Evolutionary conservation across 2,888 invertebrate species (phyloP), one percentile per base, ranked within the genome.

Genomic region (Drosophila histrio): DNA sequence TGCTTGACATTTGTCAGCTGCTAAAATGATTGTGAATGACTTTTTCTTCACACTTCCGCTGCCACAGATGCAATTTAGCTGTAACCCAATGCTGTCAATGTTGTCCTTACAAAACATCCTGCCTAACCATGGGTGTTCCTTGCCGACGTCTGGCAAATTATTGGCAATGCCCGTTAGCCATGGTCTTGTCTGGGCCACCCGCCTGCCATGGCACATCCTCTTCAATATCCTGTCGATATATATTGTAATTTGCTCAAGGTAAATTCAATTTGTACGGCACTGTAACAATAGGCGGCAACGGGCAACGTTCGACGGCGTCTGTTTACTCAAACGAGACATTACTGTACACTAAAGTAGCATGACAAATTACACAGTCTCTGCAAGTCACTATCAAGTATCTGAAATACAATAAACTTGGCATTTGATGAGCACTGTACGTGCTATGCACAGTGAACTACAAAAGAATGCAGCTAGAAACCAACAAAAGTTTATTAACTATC

Each of bases 41-140:
- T 68, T 75, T 70, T 67, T 68, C 59, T 46, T 47, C 50, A 34
- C 73, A 74, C 70, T 77, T 77, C 77, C 77, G 78, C 34, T 67
- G 57, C 60, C 39, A 15, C 67, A 69, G 70, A 60, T 72, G 73
- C 79, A 79, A 76, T 79, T 76, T 73, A 73, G 74, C 68, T 67
- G 72, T 67, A 75, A 78, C 76, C 76, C 70, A 72, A 77, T 50
- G 78, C 70, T 63, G 76, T 59, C 67, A 36, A 56, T 58, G 50
- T 53, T 58, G 50, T 53, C 58, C 65, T 56, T 43, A 15, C 71
- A 78, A 71, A 71, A 72, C 71, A 78, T 78, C 71, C 75, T 78
- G 36, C n/a, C 41, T 13, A 46, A 38, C 68, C 50, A 56, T 66
- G 66, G 65, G 66, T 64, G 69, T 61, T 66, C 54, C 46, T 22